These are phyloP conservation scores for Omphaloscelis lunosa DNA, from an alignment of 2,888 invertebrate species.

Conservation along the genomic window DNA sequence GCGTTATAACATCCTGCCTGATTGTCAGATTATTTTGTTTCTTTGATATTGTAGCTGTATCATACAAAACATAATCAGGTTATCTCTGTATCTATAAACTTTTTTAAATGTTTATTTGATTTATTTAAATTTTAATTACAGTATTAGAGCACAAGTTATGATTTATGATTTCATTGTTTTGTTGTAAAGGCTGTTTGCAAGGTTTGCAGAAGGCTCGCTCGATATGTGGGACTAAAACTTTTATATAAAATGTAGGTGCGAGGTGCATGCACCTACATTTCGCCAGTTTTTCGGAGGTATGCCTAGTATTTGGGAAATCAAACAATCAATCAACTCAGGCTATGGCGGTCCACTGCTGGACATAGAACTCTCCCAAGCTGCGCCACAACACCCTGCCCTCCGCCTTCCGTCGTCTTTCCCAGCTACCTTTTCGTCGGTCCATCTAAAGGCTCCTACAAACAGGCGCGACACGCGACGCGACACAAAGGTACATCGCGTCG, in stretches of 20 bases:
- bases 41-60: neutral
- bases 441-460: too few relatives aligned
- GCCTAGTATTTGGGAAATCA: too few relatives aligned
- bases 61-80: neutral
- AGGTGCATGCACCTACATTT: too few relatives aligned
- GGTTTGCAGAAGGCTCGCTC: neutral
- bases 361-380: neutral
- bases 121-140: conserved; percentile 27
- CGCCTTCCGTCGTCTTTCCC: neutral
- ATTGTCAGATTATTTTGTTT: neutral
- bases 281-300: too few relatives aligned
- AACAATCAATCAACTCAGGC: neutral
- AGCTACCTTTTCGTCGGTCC: neutral
- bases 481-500: too few relatives aligned
- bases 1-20: too few relatives aligned
- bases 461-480: too few relatives aligned
- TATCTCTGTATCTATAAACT: neutral
- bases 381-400: neutral
- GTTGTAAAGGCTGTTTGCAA: neutral
- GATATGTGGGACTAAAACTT: neutral
- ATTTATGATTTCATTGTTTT: conserved; percentile 35
- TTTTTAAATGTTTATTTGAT: conserved; percentile 8
- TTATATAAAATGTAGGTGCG: too few relatives aligned
- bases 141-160: conserved; percentile 14
- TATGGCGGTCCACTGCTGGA: neutral